A percentile compares a stretch with the other conserved stretches of the same genome.
phyloP scores from a whole-genome alignment of 1,140 invertebrate genomes.

The Drosophila kikkawai region DNA sequence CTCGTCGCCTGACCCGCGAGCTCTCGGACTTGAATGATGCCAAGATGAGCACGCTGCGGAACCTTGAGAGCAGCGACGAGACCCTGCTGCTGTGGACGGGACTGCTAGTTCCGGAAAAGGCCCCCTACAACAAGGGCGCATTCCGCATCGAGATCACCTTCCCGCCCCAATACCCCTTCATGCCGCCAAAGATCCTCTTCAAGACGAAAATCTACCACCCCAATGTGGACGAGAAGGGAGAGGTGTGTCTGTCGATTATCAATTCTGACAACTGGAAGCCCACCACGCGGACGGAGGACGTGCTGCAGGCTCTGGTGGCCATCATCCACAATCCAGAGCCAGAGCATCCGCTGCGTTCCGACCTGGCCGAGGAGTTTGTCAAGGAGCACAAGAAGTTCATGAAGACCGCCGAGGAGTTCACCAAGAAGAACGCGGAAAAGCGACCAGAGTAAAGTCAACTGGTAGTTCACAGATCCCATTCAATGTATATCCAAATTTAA shows the following conservation, averaged over 20 bases:
- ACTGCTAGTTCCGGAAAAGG: constrained; percentile 96
- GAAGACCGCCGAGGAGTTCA: constrained; percentile 99
- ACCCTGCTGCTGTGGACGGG: constrained; percentile 97
- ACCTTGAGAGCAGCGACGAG: constrained; percentile 96
- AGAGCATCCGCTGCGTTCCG: constrained; percentile 97
- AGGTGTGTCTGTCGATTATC: constrained; percentile 98
- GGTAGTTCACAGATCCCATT: constrained; percentile 3
- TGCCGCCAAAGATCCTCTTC: constrained; percentile 99
- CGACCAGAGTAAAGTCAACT: constrained; percentile 90
- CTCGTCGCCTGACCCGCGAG: constrained; percentile 91
- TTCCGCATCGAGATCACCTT: constrained; percentile 99
- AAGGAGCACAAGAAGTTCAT: constrained; percentile 99
- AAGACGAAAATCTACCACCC: constrained; percentile 99
- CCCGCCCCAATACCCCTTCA: constrained; percentile 99
- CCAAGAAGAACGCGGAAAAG: constrained; percentile 99
- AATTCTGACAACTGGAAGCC: constrained; percentile 99
- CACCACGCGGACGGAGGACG: constrained; percentile 99
- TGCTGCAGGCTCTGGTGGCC: constrained; percentile 97
- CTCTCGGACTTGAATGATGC: constrained; percentile 92
- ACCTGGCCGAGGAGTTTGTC: constrained; percentile 98
- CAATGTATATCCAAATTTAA: constrained; percentile 53
- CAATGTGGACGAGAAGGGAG: constrained; percentile 99
- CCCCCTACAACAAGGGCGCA: constrained; percentile 99
- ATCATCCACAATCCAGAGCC: constrained; percentile 99
- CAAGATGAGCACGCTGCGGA: constrained; percentile 92